phyloP scores from a whole-genome alignment of 2,888 invertebrate species.

The Philereme vetulata region DNA sequence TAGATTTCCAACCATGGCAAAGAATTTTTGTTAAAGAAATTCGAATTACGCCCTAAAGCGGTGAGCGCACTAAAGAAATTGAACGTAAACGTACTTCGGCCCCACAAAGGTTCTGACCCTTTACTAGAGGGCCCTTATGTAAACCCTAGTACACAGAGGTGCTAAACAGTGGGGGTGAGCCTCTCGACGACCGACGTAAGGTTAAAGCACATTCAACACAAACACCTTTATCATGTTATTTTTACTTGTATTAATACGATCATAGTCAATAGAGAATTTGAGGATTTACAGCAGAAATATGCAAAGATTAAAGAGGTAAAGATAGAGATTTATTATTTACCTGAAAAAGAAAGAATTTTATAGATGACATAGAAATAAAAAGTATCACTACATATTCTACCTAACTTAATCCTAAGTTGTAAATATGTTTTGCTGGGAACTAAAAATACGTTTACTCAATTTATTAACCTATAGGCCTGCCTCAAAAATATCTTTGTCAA shows the following conservation, averaged over 20 bases:
- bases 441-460: too few species aligned
- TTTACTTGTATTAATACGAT: background rate
- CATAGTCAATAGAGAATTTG: too few species aligned
- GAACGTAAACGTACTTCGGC: slow-evolving; percentile 51
- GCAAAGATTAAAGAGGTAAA: too few species aligned
- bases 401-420: too few species aligned
- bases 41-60: slow-evolving; percentile 29
- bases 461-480: too few species aligned
- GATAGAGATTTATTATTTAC: too few species aligned
- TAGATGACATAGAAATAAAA: too few species aligned
- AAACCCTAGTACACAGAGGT: slow-evolving; percentile 60
- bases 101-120: slow-evolving; percentile 52
- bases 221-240: slow-evolving; percentile 1
- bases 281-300: too few species aligned
- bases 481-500: too few species aligned
- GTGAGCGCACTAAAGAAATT: slow-evolving; percentile 42
- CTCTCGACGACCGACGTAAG: slow-evolving; percentile 18
- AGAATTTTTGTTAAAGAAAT: slow-evolving; percentile 22
- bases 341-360: too few species aligned
- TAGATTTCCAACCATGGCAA: background rate
- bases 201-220: slow-evolving; percentile 15
- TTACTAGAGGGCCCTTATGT: slow-evolving; percentile 50
- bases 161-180: slow-evolving; percentile 58
- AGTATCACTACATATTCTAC: too few species aligned
- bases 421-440: too few species aligned